Base-by-base conservation (phyloP, 2,113 vertebrate species). In the Orientallactaga bullata region DNA sequence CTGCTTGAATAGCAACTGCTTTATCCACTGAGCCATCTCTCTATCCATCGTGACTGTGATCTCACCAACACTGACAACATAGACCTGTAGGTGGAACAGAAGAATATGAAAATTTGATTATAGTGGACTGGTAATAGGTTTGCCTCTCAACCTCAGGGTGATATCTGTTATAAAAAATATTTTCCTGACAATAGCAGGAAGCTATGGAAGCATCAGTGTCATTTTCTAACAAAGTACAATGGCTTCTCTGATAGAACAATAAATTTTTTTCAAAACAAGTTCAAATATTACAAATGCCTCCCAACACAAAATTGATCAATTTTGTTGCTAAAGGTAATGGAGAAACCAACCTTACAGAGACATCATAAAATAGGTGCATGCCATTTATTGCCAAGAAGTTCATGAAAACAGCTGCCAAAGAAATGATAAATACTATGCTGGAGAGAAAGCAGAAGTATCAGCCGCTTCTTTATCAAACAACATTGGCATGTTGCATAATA, bases 181-280 rank as follows among this genome's bases (percentile, higher is more conserved):
- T 93, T 96, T 94, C 65, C 47, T 35, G 84, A 73, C 88, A 95
- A 88, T 55, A 85, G 51, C 32, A 90, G 60, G 42, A 92, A 93
- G 58, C 42, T 47, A 93, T 72, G 68, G 80, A 95, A 93, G 65
- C 69, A 74, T 93, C 69, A 83, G 30, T 82, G 66, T 55, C 79
- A 68, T 95, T 95, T 95, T 88, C 60, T 42, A 93, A 89, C 77
- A 81, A 85, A 88, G 47, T 65, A 66, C 63, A 96, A 71, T 88
- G 72, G 85, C 85, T 88, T 85, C 51, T 88, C 35, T 82, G 87
- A 92, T 69, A 76, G 83, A 85, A 90, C 51, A 82, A 88, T 76
- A 90, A 90, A 81, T 55, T 55, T 55, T 6, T 82, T 79, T 82
- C 51, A 90, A 69, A 91, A 85, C n/a, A 92, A 88, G 24, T 79